These are phyloP conservation scores for Ahaetulla prasina DNA, from an alignment of 2,113 vertebrate genomes.

Conservation along the genomic window DNA sequence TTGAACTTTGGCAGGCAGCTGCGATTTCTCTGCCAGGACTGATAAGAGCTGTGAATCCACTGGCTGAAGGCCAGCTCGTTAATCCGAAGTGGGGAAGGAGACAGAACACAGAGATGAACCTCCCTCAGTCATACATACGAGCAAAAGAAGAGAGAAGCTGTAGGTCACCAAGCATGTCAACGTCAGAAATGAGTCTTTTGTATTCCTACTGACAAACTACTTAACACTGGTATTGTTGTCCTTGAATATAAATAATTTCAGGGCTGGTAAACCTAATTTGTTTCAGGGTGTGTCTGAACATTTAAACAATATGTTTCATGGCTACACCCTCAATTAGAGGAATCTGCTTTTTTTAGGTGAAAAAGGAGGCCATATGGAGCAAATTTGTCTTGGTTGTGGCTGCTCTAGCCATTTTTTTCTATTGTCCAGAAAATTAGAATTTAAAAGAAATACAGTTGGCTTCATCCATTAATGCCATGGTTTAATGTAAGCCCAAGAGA, in stretches of 20 bases:
- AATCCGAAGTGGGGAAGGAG: too few species aligned
- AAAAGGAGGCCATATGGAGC: background rate
- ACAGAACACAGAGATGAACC: background rate
- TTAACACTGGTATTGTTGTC: background rate
- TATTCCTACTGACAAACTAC: background rate
- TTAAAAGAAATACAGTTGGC: background rate
- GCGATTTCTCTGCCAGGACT: too few species aligned
- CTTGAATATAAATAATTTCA: background rate
- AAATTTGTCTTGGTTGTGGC: background rate
- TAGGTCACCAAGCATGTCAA: background rate
- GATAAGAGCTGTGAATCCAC: too few species aligned
- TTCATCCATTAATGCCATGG: background rate
- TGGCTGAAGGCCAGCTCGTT: too few species aligned
- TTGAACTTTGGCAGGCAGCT: too few species aligned
- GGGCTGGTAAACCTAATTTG: background rate
- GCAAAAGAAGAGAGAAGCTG: background rate
- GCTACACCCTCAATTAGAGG: background rate
- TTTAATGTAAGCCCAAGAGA: background rate
- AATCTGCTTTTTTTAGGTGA: background rate
- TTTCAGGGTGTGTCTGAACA: background rate
- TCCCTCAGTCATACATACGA: background rate
- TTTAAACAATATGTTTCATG: background rate
- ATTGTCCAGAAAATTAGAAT: background rate
- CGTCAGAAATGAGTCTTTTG: background rate
- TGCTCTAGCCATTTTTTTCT: background rate